Conservation (phyloP, 2,797 vertebrate species). For the Coracias cyanogaster region DNA sequence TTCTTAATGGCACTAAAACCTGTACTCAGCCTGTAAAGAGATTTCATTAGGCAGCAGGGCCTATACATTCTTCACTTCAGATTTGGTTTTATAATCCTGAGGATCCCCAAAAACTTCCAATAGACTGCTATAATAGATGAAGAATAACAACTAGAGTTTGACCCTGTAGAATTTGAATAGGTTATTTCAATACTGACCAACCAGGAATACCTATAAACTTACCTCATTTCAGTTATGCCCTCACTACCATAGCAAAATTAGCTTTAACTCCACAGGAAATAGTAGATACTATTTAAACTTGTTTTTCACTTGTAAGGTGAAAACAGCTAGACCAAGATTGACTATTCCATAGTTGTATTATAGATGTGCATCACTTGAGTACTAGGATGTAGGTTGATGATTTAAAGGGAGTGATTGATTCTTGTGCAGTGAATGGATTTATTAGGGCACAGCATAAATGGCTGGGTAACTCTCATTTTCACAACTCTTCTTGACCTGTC, state of each 20-base stretch:
- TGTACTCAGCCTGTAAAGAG: background rate
- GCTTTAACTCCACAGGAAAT: background rate
- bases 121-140: background rate
- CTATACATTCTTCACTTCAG: background rate
- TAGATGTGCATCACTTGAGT: background rate
- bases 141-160: background rate
- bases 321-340: background rate
- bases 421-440: background rate
- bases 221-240: background rate
- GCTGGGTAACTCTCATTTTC: background rate
- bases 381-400: background rate
- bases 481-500: background rate
- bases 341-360: background rate
- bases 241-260: background rate
- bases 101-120: background rate
- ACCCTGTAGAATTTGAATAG: background rate
- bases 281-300: background rate
- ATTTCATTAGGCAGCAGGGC: background rate
- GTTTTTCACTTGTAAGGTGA: background rate
- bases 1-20: constrained; percentile 29
- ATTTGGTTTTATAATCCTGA: background rate
- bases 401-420: constrained; percentile 6
- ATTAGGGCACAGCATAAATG: background rate
- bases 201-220: background rate
- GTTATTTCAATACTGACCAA: background rate